Evolutionary conservation across 2,888 invertebrate species (phyloP), one percentile per base, ranked within the genome.

Genomic region (Bombyx huttoni): DNA sequence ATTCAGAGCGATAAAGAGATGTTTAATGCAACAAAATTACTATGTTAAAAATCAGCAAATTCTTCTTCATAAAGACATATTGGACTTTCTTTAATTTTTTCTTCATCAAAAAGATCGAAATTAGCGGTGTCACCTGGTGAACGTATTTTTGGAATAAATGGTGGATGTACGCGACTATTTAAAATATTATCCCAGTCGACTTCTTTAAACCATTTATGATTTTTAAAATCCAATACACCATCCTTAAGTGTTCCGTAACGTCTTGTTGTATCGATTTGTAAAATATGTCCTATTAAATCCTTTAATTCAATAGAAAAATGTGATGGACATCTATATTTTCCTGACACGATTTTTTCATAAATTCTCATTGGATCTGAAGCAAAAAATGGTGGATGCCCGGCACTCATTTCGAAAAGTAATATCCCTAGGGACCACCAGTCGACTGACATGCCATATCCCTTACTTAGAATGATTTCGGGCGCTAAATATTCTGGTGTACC

Each of bases 401-500:
- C 94, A 45, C 92, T 92, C 94, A 98, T 95, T 86, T 98, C 98
- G 76, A 91, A 98, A 5, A 97, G 81, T 2, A 98, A 86, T 8
- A 98, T 90, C 0, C 96, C 98, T 48, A 95, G 90, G 0, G 98
- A 94, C 98, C 98, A 99, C 97, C 98, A 99, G 70, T 99, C 98
- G 0, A 96, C 98, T 0, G 96, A 93, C 67, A 91, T 92, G 48
- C 96, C 96, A 79, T 99, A 98, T 0, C 98, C 98, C 78, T 96
- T 96, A 58, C 94, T 94, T 51, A 96, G 90, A 60, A 98, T 96
- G 24, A 94, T 93, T 84, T 98, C 98, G 0, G 97, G 97, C 0
- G 99, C 98, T 55, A 99, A 87, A 80, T 99, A 99, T 80, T 99
- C 98, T 0, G 98, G 98, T 0, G 99, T 99, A 0, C 98, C 98